Evolutionary conservation across 2,113 vertebrate species (phyloP).

Genomic region (Sylvilagus bachmani): DNA sequence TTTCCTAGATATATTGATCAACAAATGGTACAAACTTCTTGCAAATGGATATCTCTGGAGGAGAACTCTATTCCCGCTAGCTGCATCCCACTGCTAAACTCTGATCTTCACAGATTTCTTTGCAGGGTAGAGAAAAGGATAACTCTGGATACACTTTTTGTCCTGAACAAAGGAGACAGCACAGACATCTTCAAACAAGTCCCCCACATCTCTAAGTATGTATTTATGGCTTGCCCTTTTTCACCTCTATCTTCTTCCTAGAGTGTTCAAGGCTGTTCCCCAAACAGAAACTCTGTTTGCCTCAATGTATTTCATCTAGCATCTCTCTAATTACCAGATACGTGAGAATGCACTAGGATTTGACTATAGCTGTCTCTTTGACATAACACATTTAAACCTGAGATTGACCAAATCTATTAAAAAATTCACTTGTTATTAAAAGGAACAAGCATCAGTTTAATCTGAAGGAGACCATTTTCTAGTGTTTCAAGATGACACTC

Average conservation of each 20-base stretch:
- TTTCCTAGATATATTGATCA: conserved; percentile 56
- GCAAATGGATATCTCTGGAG: background rate
- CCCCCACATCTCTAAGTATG: background rate
- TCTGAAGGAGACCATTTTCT: background rate
- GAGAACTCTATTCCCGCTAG: background rate
- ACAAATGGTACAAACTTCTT: background rate
- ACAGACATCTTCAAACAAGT: conserved; percentile 53
- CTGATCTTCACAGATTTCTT: conserved; percentile 66
- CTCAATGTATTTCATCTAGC: background rate
- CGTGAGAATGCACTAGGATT: background rate
- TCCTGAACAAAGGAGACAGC: conserved; percentile 64
- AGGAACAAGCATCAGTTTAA: background rate
- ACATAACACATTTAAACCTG: background rate
- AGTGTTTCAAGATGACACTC: background rate
- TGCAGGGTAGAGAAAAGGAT: background rate
- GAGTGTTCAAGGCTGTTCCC: conserved; percentile 44
- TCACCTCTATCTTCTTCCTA: conserved; percentile 1
- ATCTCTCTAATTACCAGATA: conserved; percentile 28
- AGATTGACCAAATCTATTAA: background rate
- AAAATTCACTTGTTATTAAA: conserved; percentile 20
- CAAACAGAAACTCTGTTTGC: conserved; percentile 19
- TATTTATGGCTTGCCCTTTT: conserved; percentile 22
- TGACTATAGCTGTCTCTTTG: background rate
- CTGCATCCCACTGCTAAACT: conserved; percentile 19
- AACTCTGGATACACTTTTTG: conserved; percentile 39